Percentiles rank a stretch among this genome's conserved stretches.
phyloP scores from a whole-genome alignment of 1,140 invertebrate species.

The Rhyacophila brunnea region DNA sequence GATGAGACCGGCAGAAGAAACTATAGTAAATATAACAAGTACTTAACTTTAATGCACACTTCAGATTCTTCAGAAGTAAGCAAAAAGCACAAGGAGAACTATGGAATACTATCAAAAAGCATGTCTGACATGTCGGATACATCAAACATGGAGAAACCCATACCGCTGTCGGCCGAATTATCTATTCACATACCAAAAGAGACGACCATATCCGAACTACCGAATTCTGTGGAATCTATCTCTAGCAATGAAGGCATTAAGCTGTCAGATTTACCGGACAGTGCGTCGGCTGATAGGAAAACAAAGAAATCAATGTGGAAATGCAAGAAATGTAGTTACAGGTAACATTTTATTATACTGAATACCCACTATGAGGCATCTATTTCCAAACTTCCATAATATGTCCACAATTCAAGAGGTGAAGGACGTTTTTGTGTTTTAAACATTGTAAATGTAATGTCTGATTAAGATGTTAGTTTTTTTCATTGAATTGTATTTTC shows the following conservation, averaged over 20 bases:
- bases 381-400: too few relatives aligned
- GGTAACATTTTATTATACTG: slow-evolving; percentile 46
- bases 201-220: too few relatives aligned
- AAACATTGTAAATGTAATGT: too few relatives aligned
- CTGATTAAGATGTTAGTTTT: too few relatives aligned
- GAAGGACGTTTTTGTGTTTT: too few relatives aligned
- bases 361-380: too few relatives aligned
- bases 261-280: background rate
- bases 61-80: slow-evolving; percentile 33
- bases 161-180: too few relatives aligned
- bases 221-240: background rate
- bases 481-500: too few relatives aligned
- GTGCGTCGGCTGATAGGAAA: slow-evolving; percentile 44
- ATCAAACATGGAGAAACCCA: background rate
- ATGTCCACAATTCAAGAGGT: too few relatives aligned
- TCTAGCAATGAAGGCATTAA: background rate
- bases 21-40: slow-evolving; percentile 90
- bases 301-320: slow-evolving; percentile 56
- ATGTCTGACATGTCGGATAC: slow-evolving; percentile 17
- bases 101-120: slow-evolving; percentile 6
- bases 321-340: slow-evolving; percentile 83
- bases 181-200: too few relatives aligned
- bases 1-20: slow-evolving; percentile 88
- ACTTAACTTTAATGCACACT: slow-evolving; percentile 70
- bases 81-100: slow-evolving; percentile 29